Conservation (phyloP, 2,888 invertebrate species). For the Oxystoma pomonae region DNA sequence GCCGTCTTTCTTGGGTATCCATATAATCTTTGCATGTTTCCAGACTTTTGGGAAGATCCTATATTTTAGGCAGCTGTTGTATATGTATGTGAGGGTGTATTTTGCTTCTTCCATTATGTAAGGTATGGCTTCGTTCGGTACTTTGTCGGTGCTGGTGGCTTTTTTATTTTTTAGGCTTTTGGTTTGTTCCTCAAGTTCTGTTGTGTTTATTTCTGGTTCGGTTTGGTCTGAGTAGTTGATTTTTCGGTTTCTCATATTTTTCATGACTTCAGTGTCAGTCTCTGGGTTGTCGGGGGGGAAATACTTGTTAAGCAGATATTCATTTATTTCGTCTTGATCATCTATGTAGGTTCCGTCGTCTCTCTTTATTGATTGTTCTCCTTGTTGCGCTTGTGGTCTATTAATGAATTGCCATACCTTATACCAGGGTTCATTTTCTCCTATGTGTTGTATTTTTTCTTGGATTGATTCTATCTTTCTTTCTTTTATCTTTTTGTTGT, state of each 20-base stretch:
- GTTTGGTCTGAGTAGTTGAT: not conserved
- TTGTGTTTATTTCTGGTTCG: too few relatives aligned
- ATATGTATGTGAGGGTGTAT: too few relatives aligned
- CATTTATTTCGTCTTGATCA: conserved; percentile 10
- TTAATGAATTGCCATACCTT: not conserved
- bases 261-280: not conserved
- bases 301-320: conserved; percentile 16
- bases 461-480: not conserved
- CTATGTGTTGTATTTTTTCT: not conserved
- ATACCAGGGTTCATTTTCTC: conserved; percentile 5
- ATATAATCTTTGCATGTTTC: too few relatives aligned
- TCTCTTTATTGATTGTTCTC: conserved; percentile 1
- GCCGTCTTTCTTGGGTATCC: too few relatives aligned
- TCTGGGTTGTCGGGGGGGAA: conserved; percentile 16
- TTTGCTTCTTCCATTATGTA: not conserved
- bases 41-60: too few relatives aligned
- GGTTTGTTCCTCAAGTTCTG: not conserved
- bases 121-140: conserved; percentile 13
- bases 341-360: conserved; percentile 16
- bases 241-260: too few relatives aligned
- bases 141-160: conserved; percentile 12
- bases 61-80: too few relatives aligned
- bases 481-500: too few relatives aligned
- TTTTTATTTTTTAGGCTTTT: conserved; percentile 8
- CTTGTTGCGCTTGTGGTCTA: not conserved